Base-by-base conservation (phyloP, 2,113 vertebrate species). In the Danionella cerebrum region DNA sequence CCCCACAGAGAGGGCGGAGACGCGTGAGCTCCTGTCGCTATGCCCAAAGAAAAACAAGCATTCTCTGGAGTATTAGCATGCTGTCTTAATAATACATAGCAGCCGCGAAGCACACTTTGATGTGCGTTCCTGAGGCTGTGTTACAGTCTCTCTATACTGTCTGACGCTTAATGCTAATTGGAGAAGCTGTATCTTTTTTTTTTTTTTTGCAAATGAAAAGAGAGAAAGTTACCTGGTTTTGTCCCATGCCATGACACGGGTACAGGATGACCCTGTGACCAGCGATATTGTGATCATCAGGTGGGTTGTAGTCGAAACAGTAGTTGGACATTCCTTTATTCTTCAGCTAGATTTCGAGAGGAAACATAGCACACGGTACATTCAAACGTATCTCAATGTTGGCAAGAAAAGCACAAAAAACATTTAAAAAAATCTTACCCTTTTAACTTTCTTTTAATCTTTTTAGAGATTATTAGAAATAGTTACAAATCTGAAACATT, bases 221-320 rank as follows among this genome's bases (percentile, higher is more conserved):
- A 45, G 7, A 16, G 3, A 8, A 5, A 13, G 45, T 24, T 82
- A 98, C 96, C 93, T 99, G 96, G 84, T 98, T 99, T 84, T 97
- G 93, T 35, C 96, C 96, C 94, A 96, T 89, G 59, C 96, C 96
- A 0, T 99, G 96, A 78, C 96, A 99, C 0, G 54, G 72, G 70
- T 99, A 98, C 12, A 99, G 74, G 82, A 90, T 87, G 81, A 98
- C 77, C 58, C 85, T 84, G 14, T 90, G 81, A 39, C 94, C 96
- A 0, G 67, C 81, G n/a, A 91, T 4, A 0, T 80, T 69, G 65
- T 90, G 79, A 0, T 99, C 94, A 73, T 79, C 86, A 2, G 65
- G 21, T 65, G 94, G 94, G 75, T 96, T 98, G 70, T 99, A 99
- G 83, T 99, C 96, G 68, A 99, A 94, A 72, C 96, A 99, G 79